Conservation (phyloP, 2,113 vertebrate species). For the Python bivittatus region DNA sequence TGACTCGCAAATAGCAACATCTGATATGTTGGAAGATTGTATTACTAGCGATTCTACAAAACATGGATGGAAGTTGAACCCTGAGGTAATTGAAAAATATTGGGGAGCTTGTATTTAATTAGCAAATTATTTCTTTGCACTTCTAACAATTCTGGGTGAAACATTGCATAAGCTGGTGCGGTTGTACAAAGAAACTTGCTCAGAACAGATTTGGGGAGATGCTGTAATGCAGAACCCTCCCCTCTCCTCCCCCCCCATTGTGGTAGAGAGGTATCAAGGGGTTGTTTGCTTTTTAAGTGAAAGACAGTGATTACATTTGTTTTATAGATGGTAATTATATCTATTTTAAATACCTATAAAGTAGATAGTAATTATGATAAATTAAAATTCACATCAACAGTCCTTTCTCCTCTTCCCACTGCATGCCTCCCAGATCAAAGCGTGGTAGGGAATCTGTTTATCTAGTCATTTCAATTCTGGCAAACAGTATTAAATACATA, state of each 20-base stretch:
- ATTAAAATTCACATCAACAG: neutral
- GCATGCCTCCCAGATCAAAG: neutral
- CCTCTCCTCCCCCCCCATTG: neutral
- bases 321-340: neutral
- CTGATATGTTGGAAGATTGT: neutral
- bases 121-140: neutral
- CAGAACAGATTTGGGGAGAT: neutral
- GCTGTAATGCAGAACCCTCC: neutral
- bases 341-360: neutral
- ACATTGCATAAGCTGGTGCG: neutral
- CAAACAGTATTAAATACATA: neutral
- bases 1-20: fast-evolving
- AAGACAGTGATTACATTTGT: neutral
- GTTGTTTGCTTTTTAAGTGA: neutral
- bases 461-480: neutral
- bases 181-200: neutral
- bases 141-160: neutral
- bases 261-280: neutral
- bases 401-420: neutral
- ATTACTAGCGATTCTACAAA: neutral
- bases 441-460: neutral
- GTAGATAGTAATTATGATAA: neutral
- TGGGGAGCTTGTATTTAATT: neutral
- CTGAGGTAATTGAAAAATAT: constrained; percentile 58
- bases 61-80: constrained; percentile 20